Conservation (phyloP, 2,113 vertebrate genomes). For the Heterotilapia buettikoferi region DNA sequence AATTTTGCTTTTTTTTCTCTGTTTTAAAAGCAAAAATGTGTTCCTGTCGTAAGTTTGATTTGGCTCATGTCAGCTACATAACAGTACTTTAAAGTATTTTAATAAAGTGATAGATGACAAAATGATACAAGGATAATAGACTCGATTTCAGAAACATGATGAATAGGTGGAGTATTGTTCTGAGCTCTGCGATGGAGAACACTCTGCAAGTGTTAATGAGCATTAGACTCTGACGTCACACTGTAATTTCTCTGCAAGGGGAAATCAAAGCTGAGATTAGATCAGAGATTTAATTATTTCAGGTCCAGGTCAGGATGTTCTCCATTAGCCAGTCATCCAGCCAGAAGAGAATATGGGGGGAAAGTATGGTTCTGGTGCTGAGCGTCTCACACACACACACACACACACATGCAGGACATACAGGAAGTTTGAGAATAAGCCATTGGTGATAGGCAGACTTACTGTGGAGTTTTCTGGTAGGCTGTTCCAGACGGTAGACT, state of each 20-base stretch:
- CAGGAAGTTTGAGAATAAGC: slow-evolving; percentile 34
- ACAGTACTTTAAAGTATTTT: background rate
- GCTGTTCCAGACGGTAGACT: slow-evolving; percentile 85
- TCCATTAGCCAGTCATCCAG: slow-evolving; percentile 63
- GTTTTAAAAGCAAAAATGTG: background rate
- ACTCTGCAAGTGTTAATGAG: slow-evolving; percentile 35
- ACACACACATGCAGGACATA: background rate
- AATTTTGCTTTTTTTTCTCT: background rate
- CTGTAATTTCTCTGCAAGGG: slow-evolving; percentile 40
- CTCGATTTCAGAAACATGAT: background rate
- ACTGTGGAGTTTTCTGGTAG: slow-evolving; percentile 83
- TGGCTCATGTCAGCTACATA: background rate
- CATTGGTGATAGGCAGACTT: slow-evolving; percentile 62
- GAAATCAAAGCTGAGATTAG: slow-evolving; percentile 68
- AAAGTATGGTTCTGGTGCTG: slow-evolving; percentile 17
- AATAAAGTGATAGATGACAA: background rate
- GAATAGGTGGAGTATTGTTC: background rate
- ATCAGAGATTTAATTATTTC: slow-evolving; percentile 68
- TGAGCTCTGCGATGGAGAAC: background rate
- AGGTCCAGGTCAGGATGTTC: slow-evolving; percentile 73
- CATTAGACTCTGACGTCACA: slow-evolving; percentile 24
- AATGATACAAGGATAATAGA: background rate
- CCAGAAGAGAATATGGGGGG: slow-evolving; percentile 23
- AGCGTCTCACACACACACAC: background rate
- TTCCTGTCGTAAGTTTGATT: background rate